Base-by-base conservation (phyloP, 2,113 vertebrate species). In the Phalacrocorax aristotelis region DNA sequence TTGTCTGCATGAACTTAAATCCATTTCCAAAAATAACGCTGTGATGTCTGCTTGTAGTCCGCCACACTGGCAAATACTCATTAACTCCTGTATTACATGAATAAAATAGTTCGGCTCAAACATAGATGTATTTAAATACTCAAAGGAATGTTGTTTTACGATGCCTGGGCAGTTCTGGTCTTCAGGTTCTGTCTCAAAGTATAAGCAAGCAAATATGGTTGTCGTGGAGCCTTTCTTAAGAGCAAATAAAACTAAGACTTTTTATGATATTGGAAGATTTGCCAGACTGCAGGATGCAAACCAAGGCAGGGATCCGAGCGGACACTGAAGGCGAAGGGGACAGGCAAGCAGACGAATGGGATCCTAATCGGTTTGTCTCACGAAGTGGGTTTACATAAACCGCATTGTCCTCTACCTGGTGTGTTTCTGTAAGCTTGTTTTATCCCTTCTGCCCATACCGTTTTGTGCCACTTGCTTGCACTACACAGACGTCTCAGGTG, bases 401-500 rank as follows among this genome's bases (percentile, higher is more conserved):
- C 19, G 22, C 7, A 15, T 75, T 51, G 10, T 71, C 49, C 49
- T 66, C 79, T 51, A 0, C 1, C 62, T 77, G 16, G 17, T 32
- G 60, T 13, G 11, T 36, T 27, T 76, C 54, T 58, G 17, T 21
- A 20, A 44, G 26, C 10, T 46, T 21, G 32, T 23, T 21, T 21
- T 42, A 7, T 7, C 22, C 17, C 38, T n/a, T 62, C 70, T 66
- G 34, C n/a, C 52, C 40, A 13, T 16, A 20, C 13, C 1, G 2
- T 29, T 76, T 30, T 48, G 54, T 48, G 25, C 21, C 78, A 38
- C 61, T 7, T 1, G 1, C 66, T 74, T 10, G 1, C 0, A 0
- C 21, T 10, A 48, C 58, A 18, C 15, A n/a, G 36, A 27, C 4
- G 0, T 22, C 66, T 80, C 46, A 23, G 34, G 40, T 30, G 49